These are phyloP conservation scores for Pogonocherus hispidulus DNA, from an alignment of 2,888 invertebrate species.

Conservation along the genomic window DNA sequence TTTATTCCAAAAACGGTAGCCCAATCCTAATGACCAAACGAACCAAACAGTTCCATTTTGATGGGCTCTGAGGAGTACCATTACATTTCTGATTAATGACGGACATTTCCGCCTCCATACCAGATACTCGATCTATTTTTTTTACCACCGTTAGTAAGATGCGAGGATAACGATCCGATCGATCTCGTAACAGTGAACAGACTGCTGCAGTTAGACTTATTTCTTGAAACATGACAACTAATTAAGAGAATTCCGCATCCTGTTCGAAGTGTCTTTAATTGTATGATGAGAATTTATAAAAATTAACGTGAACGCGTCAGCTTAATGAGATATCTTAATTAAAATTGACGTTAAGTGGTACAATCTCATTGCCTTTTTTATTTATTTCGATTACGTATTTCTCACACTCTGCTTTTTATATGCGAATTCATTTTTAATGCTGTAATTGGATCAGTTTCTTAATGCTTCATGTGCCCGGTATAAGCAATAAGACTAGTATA, in stretches of 20 bases:
- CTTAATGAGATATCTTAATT: conserved; percentile 36
- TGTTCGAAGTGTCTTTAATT: conserved; percentile 10
- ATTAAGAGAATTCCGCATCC: conserved; percentile 19
- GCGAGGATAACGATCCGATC: conserved; percentile 9
- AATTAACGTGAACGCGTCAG: conserved; percentile 18
- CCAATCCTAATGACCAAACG: too few species aligned
- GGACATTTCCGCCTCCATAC: neutral
- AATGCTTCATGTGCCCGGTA: too few species aligned
- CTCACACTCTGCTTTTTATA: neutral
- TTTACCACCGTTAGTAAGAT: neutral
- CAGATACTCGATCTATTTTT: neutral
- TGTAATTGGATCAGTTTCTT: too few species aligned
- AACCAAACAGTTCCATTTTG: neutral
- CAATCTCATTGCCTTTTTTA: conserved; percentile 37
- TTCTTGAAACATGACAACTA: conserved; percentile 25
- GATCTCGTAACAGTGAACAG: neutral
- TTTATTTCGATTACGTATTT: conserved; percentile 20
- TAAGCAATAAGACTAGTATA: too few species aligned
- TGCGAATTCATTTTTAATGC: too few species aligned
- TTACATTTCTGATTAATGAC: conserved; percentile 15
- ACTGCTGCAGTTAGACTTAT: conserved; percentile 5
- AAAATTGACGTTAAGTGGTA: conserved; percentile 42
- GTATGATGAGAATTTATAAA: conserved; percentile 19
- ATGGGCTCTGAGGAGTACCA: neutral
- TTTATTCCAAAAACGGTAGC: neutral